Evolutionary conservation across 1,140 invertebrate species (phyloP), one percentile per base, ranked within the genome.

Genomic region (Copidosoma floridanum): DNA sequence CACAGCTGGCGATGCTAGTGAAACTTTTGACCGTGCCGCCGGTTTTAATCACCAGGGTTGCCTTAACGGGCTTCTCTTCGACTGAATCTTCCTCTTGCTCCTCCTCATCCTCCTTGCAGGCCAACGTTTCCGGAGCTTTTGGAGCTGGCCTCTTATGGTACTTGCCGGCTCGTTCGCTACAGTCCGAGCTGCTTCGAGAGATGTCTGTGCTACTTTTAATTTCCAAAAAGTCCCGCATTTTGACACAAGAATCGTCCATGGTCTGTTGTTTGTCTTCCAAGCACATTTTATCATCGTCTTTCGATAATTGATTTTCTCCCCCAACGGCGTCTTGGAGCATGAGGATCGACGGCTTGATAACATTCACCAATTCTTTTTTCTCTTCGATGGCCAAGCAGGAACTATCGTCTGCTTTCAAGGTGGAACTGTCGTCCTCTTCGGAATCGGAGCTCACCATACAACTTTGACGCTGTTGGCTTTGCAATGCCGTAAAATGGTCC

Each of bases 101-200:
- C 2, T 68, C 61, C n/a, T 62, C 29, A 8, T 69, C 66, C 0
- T 67, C 56, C 3, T 57, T 21, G 35, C n/a, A 8, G 12, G 29
- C 29, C 12, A 3, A n/a, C 3, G 20, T 37, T 7, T 35, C 18
- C 0, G 75, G 76, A 10, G 47, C 66, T 53, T 67, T 76, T 1
- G 80, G 80, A 0, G 80, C 80, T 21, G 70, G 75, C 44, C 71
- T 80, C 54, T 82, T 82, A 29, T 79, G 55, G 41, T 82, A 81
- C 47, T 68, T 78, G 2, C 80, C 80, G 0, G 78, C 76, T 24
- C 80, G 68, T 48, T 61, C 60, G 7, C 38, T 46, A 40, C 32
- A 26, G 21, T 72, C 71, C 0, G 70, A 70, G 52, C 57, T 70
- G 23, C 59, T 70, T 43, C 65, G 61, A 6, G 69, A 68, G 6